A percentile compares a stretch with the other conserved stretches of the same genome.
Conservation (phyloP, 2,113 vertebrate genomes). For the Colius striatus region DNA sequence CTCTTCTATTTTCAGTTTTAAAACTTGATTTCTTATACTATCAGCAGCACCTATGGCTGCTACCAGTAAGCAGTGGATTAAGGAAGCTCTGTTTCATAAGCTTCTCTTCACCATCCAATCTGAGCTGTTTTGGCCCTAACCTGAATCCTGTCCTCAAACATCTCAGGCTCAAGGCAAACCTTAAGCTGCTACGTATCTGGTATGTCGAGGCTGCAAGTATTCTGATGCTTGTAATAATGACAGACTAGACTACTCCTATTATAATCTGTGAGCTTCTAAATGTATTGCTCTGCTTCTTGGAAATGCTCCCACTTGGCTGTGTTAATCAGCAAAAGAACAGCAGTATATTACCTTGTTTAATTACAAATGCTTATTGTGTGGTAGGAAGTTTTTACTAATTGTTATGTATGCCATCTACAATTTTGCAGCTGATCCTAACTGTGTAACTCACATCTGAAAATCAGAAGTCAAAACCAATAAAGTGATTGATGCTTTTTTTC, state of each 20-base stretch:
- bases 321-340: not conserved
- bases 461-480: not conserved
- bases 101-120: not conserved
- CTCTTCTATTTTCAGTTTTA: not conserved
- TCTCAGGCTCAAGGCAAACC: not conserved
- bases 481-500: not conserved
- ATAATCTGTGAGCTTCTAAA: not conserved
- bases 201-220: not conserved
- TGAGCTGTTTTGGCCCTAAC: not conserved
- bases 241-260: not conserved
- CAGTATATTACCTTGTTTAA: not conserved
- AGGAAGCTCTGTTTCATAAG: not conserved
- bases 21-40: not conserved
- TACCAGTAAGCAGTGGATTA: not conserved
- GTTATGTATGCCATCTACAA: not conserved
- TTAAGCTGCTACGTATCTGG: fast-evolving
- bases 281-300: not conserved
- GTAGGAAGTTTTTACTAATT: not conserved
- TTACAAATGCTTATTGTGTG: not conserved
- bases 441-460: not conserved
- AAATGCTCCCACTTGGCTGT: not conserved
- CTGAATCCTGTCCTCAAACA: not conserved
- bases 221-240: not conserved
- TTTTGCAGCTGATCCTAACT: not conserved
- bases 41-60: not conserved